Percentiles rank a stretch among this genome's conserved stretches.
phyloP scores from a whole-genome alignment of 2,113 vertebrate species.

The Melanostigma gelatinosum region DNA sequence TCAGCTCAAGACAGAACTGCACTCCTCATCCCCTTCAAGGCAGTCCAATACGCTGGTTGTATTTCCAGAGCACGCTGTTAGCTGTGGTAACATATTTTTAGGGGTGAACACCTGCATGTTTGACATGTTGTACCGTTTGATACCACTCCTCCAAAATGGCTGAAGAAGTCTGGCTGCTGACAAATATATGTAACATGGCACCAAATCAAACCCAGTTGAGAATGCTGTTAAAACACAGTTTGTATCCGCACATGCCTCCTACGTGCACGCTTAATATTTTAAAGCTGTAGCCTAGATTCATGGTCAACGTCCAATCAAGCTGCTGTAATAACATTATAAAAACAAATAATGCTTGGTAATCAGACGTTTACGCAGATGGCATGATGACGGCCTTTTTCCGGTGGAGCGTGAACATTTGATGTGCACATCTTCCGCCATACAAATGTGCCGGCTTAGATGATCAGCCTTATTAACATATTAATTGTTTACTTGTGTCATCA shows the following conservation, averaged over 20 bases:
- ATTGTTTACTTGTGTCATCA: conserved; percentile 76
- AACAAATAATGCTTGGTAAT: conserved; percentile 8
- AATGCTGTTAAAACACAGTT: conserved; percentile 17
- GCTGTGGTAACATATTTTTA: conserved; percentile 65
- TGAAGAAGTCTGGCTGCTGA: conserved; percentile 50
- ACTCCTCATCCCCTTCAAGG: conserved; percentile 71
- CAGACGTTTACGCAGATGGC: conserved; percentile 10
- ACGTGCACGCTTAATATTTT: conserved; percentile 25
- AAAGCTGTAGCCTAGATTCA: conserved; percentile 20
- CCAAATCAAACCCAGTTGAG: conserved; percentile 47
- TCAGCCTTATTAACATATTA: conserved; percentile 79
- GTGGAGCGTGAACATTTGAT: conserved; percentile 39
- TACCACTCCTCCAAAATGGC: conserved; percentile 61
- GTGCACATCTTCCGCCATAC: conserved; percentile 28
- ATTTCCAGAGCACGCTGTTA: conserved; percentile 74
- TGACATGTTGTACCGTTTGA: conserved; percentile 73
- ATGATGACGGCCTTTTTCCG: conserved; percentile 27
- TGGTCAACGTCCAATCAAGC: conserved; percentile 20
- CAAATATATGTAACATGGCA: conserved; percentile 65
- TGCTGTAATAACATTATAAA: conserved; percentile 1
- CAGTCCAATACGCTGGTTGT: conserved; percentile 70
- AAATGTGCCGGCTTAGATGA: conserved; percentile 39
- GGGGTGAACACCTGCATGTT: conserved; percentile 71
- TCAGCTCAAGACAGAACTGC: conserved; percentile 71
- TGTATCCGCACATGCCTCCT: conserved; percentile 32